Evolutionary conservation across 2,113 vertebrate genomes (phyloP).

Genomic region (Hylia prasina): DNA sequence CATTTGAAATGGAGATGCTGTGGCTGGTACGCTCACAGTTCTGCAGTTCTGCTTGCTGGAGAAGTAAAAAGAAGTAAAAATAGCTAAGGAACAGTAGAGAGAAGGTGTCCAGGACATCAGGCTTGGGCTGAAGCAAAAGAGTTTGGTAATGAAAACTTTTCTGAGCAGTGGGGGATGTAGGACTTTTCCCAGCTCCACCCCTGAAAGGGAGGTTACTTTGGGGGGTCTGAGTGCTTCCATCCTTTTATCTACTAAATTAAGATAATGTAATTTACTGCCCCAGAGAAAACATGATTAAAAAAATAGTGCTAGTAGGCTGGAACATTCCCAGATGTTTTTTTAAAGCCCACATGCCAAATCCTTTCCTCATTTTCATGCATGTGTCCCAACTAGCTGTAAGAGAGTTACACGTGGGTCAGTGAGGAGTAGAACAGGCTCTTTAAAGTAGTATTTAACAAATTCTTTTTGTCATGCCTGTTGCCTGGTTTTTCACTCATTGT

Average conservation of each 20-base stretch:
- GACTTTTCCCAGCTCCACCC: neutral
- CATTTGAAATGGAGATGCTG: slow-evolving; percentile 12
- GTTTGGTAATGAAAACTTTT: neutral
- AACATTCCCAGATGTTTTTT: slow-evolving; percentile 21
- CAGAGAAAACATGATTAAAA: neutral
- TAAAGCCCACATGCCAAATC: slow-evolving; percentile 14
- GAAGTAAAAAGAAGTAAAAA: neutral
- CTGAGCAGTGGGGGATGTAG: neutral
- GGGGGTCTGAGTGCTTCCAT: neutral
- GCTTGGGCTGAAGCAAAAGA: neutral
- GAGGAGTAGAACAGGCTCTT: neutral
- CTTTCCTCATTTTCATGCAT: neutral
- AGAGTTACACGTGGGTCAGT: neutral
- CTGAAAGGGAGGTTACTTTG: neutral
- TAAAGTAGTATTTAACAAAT: neutral
- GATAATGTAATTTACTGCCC: neutral
- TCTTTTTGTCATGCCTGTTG: neutral
- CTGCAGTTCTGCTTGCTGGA: neutral
- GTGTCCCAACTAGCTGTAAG: neutral
- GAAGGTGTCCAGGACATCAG: neutral
- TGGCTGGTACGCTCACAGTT: neutral
- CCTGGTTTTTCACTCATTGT: neutral
- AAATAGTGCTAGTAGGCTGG: neutral
- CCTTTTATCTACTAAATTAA: neutral
- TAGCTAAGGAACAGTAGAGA: neutral